phyloP scores from a whole-genome alignment of 2,113 vertebrate species.

The Mirounga angustirostris region DNA sequence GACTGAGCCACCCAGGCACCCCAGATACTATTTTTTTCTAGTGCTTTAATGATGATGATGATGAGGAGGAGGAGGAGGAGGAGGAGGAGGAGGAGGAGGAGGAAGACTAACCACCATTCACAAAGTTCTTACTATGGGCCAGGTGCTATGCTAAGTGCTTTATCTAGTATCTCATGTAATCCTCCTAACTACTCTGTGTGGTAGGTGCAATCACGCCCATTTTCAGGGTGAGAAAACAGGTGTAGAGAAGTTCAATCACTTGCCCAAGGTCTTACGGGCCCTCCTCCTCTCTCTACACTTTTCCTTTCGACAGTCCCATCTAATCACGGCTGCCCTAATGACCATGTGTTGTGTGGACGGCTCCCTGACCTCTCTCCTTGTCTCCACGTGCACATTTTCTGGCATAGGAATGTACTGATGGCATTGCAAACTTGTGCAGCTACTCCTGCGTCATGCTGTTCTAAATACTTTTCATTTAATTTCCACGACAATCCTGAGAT shows the following conservation, averaged over 20 bases:
- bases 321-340: not conserved
- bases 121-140: not conserved
- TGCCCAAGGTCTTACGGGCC: not conserved
- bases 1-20: too few species aligned
- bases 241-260: not conserved
- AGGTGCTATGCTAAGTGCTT: not conserved
- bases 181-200: not conserved
- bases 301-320: constrained; percentile 13
- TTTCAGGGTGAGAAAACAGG: not conserved
- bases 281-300: not conserved
- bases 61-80: not conserved
- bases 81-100: not conserved
- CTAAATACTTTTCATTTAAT: constrained; percentile 9
- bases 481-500: not conserved
- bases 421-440: not conserved
- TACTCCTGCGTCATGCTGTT: not conserved
- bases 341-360: not conserved
- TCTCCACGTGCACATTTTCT: not conserved
- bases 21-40: not conserved
- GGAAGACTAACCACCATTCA: not conserved
- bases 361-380: not conserved
- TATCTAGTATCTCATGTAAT: not conserved
- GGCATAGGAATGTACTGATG: not conserved
- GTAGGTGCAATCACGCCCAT: not conserved
- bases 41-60: not conserved